phyloP scores from a whole-genome alignment of 2,797 vertebrate species.

The Pampus argenteus region DNA sequence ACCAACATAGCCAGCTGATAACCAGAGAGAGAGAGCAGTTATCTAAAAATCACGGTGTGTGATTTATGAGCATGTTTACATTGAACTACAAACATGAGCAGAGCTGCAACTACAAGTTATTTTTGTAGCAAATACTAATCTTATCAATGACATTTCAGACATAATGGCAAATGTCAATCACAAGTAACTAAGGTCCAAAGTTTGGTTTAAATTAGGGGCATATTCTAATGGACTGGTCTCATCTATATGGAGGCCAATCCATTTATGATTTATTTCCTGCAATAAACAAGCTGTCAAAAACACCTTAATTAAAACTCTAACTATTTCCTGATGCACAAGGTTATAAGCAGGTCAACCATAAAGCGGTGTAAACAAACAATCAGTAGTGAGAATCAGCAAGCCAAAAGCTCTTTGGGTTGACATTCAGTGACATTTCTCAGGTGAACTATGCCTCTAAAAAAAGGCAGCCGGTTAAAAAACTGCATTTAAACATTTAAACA shows the following conservation, averaged over 20 bases:
- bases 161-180: neutral
- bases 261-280: neutral
- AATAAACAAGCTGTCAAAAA: conserved; percentile 7
- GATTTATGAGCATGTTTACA: conserved; percentile 4
- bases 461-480: neutral
- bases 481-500: neutral
- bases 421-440: conserved; percentile 8
- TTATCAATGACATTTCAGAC: neutral
- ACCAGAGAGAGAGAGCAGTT: conserved; percentile 26
- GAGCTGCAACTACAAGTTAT: neutral
- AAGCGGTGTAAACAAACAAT: conserved; percentile 22
- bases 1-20: conserved; percentile 18
- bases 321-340: neutral
- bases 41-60: neutral
- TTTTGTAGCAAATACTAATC: neutral
- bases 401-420: neutral
- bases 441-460: neutral
- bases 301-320: neutral
- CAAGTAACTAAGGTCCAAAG: too few species aligned
- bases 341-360: conserved; percentile 17
- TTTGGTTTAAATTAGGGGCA: neutral
- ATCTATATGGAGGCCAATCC: neutral
- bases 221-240: neutral
- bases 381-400: neutral
- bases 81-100: conserved; percentile 1